Conservation (phyloP, 2,797 vertebrate genomes). For the Notoglanidium macrostoma region DNA sequence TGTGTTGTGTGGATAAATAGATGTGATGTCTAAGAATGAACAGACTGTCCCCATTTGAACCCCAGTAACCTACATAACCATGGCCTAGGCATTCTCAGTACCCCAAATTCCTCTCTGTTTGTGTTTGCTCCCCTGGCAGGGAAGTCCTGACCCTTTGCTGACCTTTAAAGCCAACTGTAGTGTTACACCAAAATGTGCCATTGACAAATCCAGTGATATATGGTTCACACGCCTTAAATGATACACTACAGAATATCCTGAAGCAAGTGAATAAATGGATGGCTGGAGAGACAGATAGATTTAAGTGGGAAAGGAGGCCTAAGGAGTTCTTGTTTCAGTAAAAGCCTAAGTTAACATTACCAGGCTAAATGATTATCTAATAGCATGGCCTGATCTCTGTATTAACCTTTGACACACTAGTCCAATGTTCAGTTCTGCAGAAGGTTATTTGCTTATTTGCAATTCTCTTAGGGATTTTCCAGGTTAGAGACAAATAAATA, state of each 20-base stretch:
- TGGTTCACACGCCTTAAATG: slow-evolving; percentile 42
- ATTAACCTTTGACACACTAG: not conserved
- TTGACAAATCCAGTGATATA: slow-evolving; percentile 51
- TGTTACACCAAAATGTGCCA: slow-evolving; percentile 36
- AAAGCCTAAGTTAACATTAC: slow-evolving; percentile 40
- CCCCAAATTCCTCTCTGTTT: not conserved
- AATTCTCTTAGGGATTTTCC: not conserved
- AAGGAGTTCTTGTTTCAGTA: slow-evolving; percentile 38
- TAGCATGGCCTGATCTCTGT: slow-evolving; percentile 10
- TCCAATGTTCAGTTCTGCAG: too few species aligned
- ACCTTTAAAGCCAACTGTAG: slow-evolving; percentile 30
- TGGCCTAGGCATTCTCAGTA: not conserved
- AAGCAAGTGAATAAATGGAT: slow-evolving; percentile 36
- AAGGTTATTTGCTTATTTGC: not conserved
- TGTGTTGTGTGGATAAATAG: not conserved
- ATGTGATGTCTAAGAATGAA: not conserved
- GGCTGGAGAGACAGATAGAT: slow-evolving; percentile 39
- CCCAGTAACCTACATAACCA: not conserved
- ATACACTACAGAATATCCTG: slow-evolving; percentile 45
- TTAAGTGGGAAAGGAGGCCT: slow-evolving; percentile 31
- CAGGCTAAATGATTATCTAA: slow-evolving; percentile 27
- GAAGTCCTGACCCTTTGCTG: slow-evolving; percentile 41
- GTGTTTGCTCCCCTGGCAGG: slow-evolving; percentile 9
- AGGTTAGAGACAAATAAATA: too few species aligned
- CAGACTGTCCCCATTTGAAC: not conserved